A percentile compares a stretch with the other conserved stretches of the same genome.
These are phyloP conservation scores for Agelaius phoeniceus DNA, from an alignment of 2,113 vertebrate species.

Conservation along the genomic window DNA sequence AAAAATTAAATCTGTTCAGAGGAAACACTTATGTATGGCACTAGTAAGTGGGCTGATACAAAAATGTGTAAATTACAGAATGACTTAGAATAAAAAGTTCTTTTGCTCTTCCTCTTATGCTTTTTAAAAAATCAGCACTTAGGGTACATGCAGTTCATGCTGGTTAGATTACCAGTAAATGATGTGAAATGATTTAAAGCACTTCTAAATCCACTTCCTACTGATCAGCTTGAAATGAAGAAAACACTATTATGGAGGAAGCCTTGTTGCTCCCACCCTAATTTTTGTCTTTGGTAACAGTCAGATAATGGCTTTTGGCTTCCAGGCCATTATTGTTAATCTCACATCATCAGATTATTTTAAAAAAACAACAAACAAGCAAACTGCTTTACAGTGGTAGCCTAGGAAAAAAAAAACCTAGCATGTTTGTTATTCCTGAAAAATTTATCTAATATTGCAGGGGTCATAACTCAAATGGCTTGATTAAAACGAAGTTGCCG, in stretches of 20 bases:
- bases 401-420: background rate
- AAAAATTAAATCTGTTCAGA: constrained; percentile 82
- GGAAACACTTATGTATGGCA: constrained; percentile 77
- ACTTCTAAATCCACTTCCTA: constrained; percentile 55
- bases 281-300: constrained; percentile 33
- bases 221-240: constrained; percentile 53
- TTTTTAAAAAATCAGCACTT: constrained; percentile 49
- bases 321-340: constrained; percentile 10
- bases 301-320: constrained; percentile 3
- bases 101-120: constrained; percentile 64
- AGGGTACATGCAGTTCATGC: constrained; percentile 39
- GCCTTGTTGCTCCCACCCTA: constrained; percentile 29
- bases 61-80: constrained; percentile 74
- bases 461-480: constrained; percentile 30
- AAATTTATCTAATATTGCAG: background rate
- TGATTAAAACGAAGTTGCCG: background rate
- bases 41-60: constrained; percentile 70
- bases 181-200: constrained; percentile 48
- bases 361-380: background rate
- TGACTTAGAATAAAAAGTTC: constrained; percentile 69
- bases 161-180: constrained; percentile 65
- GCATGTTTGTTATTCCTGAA: background rate
- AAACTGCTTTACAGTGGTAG: background rate
- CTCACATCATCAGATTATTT: background rate
- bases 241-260: constrained; percentile 28